phyloP scores from a whole-genome alignment of 2,113 vertebrate genomes.

The Bufo bufo region DNA sequence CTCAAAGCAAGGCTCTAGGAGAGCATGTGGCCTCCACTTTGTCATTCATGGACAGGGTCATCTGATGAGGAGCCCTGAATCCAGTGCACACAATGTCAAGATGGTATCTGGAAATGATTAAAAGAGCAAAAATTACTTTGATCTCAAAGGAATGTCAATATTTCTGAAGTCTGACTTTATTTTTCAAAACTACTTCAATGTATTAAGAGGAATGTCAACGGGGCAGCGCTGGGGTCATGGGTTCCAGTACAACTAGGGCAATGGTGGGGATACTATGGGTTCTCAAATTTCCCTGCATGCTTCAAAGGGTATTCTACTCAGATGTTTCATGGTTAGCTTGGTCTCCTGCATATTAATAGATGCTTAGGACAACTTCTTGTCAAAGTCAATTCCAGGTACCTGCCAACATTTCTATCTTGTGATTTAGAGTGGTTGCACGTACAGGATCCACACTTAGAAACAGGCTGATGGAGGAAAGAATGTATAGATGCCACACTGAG shows the following conservation, averaged over 20 bases:
- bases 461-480: too few relatives aligned
- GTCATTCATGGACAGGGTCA: background rate
- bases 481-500: too few relatives aligned
- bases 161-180: background rate
- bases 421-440: too few relatives aligned
- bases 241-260: background rate
- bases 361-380: too few relatives aligned
- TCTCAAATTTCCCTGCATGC: background rate
- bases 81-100: background rate
- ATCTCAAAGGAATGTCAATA: background rate
- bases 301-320: background rate
- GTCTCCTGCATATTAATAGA: too few relatives aligned
- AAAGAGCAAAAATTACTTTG: background rate
- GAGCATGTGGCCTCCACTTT: background rate
- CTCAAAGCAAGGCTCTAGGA: background rate
- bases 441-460: too few relatives aligned
- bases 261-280: background rate
- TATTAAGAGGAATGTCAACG: background rate
- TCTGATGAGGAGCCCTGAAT: background rate
- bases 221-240: background rate
- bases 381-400: too few relatives aligned
- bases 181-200: background rate
- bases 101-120: background rate
- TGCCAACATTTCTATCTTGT: too few relatives aligned
- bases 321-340: background rate